These are phyloP conservation scores for Lethrus apterus DNA, from an alignment of 1,140 invertebrate species.

Conservation along the genomic window DNA sequence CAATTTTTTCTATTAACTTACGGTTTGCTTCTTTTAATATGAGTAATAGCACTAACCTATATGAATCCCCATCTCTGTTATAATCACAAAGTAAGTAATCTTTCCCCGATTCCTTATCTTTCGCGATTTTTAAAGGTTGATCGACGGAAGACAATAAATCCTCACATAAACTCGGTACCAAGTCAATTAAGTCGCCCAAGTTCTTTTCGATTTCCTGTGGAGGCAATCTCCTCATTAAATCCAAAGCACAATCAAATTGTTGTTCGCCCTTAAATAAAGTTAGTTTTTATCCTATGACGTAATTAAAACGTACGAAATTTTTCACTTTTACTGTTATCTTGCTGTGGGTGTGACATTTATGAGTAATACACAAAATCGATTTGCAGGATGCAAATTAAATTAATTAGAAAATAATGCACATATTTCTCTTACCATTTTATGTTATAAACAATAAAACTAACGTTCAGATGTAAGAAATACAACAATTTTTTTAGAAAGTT, in stretches of 20 bases:
- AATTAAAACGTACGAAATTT: slow-evolving; percentile 3
- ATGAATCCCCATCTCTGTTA: slow-evolving; percentile 98
- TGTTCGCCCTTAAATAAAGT: slow-evolving; percentile 75
- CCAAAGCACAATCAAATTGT: slow-evolving; percentile 97
- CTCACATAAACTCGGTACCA: slow-evolving; percentile 93
- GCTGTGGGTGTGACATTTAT: slow-evolving; percentile 14
- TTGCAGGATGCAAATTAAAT: neutral
- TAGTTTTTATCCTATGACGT: slow-evolving; percentile 1
- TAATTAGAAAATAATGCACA: neutral
- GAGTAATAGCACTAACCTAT: slow-evolving; percentile 57
- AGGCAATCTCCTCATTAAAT: slow-evolving; percentile 96
- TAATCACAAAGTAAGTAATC: slow-evolving; percentile 99
- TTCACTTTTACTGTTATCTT: slow-evolving; percentile 2
- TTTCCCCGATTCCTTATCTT: slow-evolving; percentile 89
- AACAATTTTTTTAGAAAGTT: neutral
- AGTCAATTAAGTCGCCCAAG: slow-evolving; percentile 92
- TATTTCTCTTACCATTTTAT: slow-evolving; percentile 9
- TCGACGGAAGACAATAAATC: slow-evolving; percentile 96
- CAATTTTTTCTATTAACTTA: no score
- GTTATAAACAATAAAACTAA: slow-evolving; percentile 8
- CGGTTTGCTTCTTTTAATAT: no score
- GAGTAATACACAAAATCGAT: no score
- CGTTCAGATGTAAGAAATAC: slow-evolving; percentile 2
- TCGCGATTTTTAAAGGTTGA: slow-evolving; percentile 95
- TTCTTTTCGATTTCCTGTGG: slow-evolving; percentile 99